phyloP scores from a whole-genome alignment of 2,888 invertebrate genomes.

The Isotomurus palustris region DNA sequence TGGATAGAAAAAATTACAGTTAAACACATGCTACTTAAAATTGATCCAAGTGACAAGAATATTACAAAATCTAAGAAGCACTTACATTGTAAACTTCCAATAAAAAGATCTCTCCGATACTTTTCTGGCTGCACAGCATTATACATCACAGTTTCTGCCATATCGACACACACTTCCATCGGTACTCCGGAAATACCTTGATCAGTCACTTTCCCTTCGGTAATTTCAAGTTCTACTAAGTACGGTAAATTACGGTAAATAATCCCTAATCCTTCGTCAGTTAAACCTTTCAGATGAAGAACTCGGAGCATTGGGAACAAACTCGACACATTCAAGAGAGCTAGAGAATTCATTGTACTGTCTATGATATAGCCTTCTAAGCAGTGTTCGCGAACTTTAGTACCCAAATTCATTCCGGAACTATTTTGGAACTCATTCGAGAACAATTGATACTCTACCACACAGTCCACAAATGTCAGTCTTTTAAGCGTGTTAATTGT shows the following conservation, averaged over 20 bases:
- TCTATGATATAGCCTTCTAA: conserved; percentile 15
- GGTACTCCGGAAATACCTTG: conserved; percentile 37
- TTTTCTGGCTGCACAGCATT: conserved; percentile 30
- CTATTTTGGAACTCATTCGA: no score
- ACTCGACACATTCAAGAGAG: conserved; percentile 22
- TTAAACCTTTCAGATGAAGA: conserved; percentile 26
- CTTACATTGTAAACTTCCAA: conserved; percentile 37
- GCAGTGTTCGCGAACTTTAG: conserved; percentile 4
- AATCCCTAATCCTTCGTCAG: conserved; percentile 37
- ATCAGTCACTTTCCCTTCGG: conserved; percentile 30
- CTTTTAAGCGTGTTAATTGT: conserved; percentile 17
- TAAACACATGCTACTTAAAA: not conserved
- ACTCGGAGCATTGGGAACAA: conserved; percentile 31
- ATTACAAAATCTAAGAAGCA: not conserved
- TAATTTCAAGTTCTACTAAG: conserved; percentile 25
- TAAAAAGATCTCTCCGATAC: conserved; percentile 33
- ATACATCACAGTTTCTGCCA: conserved; percentile 39
- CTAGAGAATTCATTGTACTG: not conserved
- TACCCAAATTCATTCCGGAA: no score
- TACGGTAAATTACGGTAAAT: conserved; percentile 39
- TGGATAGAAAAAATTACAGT: conserved; percentile 6
- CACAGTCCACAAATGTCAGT: conserved; percentile 7
- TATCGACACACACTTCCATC: conserved; percentile 36
- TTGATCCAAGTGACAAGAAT: not conserved
- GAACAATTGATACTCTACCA: no score